A percentile compares a stretch with the other conserved stretches of the same genome.
Evolutionary conservation across 2,888 invertebrate genomes (phyloP).

Genomic region (Mellilla xanthometata): DNA sequence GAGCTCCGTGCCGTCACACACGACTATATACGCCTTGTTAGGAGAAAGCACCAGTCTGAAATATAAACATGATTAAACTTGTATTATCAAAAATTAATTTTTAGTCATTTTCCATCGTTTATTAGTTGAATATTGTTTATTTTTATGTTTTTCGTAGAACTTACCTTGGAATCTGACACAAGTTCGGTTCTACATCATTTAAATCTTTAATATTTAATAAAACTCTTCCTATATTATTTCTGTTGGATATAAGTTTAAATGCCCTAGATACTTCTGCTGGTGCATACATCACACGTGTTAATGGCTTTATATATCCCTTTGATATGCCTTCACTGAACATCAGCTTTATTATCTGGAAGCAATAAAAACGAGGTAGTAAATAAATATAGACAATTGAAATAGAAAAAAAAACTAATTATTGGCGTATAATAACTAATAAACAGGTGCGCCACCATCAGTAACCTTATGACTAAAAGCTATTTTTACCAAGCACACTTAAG

Average conservation of each 20-base stretch:
- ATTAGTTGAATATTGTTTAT: too few relatives aligned
- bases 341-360: slow-evolving; percentile 14
- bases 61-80: slow-evolving; percentile 1
- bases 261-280: slow-evolving; percentile 15
- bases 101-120: too few relatives aligned
- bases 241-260: slow-evolving; percentile 13
- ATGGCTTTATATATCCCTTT: slow-evolving; percentile 26
- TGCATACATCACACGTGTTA: slow-evolving; percentile 16
- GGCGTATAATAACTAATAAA: too few relatives aligned
- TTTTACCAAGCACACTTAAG: too few relatives aligned
- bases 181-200: background rate
- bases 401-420: too few relatives aligned
- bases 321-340: slow-evolving; percentile 21
- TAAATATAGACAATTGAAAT: too few relatives aligned
- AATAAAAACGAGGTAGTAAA: too few relatives aligned
- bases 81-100: too few relatives aligned
- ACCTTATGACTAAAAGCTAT: too few relatives aligned
- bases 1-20: slow-evolving; percentile 21
- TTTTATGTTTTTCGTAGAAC: too few relatives aligned
- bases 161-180: slow-evolving; percentile 11
- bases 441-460: too few relatives aligned
- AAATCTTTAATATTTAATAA: slow-evolving; percentile 21
- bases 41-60: slow-evolving; percentile 15
- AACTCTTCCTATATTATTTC: slow-evolving; percentile 20
- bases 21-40: slow-evolving; percentile 12